Conservation (phyloP, 2,797 vertebrate genomes). For the Adrianichthys oophorus region DNA sequence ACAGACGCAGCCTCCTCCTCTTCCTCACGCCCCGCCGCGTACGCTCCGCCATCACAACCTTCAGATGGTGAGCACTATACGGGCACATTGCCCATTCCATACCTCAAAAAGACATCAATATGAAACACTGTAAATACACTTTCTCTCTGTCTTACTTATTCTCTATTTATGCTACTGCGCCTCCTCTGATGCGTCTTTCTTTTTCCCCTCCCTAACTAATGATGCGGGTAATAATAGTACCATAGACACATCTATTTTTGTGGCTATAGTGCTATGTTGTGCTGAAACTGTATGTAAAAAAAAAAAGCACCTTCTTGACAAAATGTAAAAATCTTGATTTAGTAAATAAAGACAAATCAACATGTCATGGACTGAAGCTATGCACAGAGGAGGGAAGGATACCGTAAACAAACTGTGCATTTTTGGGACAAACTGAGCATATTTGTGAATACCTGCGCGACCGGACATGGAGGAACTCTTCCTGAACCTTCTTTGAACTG, state of each 20-base stretch:
- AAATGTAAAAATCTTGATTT: conserved; percentile 69
- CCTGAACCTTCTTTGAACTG: conserved; percentile 59
- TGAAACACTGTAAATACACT: conserved; percentile 77
- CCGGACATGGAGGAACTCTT: conserved; percentile 49
- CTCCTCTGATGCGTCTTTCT: conserved; percentile 42
- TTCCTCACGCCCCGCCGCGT: conserved; percentile 54
- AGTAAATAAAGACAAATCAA: conserved; percentile 49
- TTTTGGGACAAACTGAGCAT: conserved; percentile 65
- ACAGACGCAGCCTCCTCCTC: conserved; percentile 69
- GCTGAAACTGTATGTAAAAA: conserved; percentile 84
- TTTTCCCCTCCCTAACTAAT: conserved; percentile 73
- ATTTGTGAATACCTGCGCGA: conserved; percentile 60
- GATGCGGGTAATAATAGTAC: conserved; percentile 91
- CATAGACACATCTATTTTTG: conserved; percentile 83
- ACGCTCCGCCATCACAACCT: conserved; percentile 71
- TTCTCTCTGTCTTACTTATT: conserved; percentile 54
- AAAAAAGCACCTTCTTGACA: conserved; percentile 90
- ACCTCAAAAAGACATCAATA: conserved; percentile 68
- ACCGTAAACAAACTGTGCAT: conserved; percentile 61
- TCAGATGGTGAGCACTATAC: conserved; percentile 57
- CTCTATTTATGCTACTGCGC: conserved; percentile 57
- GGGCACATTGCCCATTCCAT: conserved; percentile 56
- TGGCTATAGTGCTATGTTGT: conserved; percentile 87
- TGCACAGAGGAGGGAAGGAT: conserved; percentile 64
- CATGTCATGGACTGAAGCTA: conserved; percentile 65